These are phyloP conservation scores for Columba guinea DNA, from an alignment of 2,797 vertebrate species.

Conservation along the genomic window DNA sequence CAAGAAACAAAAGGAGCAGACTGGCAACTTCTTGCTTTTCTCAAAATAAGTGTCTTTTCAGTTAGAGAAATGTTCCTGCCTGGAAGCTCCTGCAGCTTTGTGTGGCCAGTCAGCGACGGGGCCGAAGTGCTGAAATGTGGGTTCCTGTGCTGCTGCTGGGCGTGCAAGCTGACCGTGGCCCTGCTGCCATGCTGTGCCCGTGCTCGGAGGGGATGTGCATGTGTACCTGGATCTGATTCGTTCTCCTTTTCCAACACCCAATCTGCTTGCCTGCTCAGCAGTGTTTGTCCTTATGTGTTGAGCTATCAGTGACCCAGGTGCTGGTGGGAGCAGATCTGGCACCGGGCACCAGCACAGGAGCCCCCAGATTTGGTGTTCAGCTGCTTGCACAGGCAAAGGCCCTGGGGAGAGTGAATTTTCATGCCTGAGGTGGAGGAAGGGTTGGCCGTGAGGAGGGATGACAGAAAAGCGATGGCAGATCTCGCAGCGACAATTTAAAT, in stretches of 20 bases:
- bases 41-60: neutral
- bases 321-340: neutral
- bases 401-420: rapidly evolving
- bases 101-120: neutral
- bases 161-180: neutral
- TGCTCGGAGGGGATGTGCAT: too few species aligned
- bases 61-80: neutral
- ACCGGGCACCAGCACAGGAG: rapidly evolving
- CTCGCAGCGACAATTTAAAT: neutral
- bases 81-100: neutral
- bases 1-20: neutral
- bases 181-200: too few species aligned
- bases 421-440: neutral
- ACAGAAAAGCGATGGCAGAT: too few species aligned
- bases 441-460: neutral
- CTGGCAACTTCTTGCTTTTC: neutral
- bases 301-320: neutral
- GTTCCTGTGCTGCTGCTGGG: too few species aligned
- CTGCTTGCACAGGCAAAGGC: neutral
- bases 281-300: neutral
- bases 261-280: neutral
- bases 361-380: neutral
- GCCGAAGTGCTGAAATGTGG: too few species aligned
- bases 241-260: neutral
- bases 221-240: neutral